phyloP scores from a whole-genome alignment of 2,113 vertebrate genomes.

The Hippocampus comes region DNA sequence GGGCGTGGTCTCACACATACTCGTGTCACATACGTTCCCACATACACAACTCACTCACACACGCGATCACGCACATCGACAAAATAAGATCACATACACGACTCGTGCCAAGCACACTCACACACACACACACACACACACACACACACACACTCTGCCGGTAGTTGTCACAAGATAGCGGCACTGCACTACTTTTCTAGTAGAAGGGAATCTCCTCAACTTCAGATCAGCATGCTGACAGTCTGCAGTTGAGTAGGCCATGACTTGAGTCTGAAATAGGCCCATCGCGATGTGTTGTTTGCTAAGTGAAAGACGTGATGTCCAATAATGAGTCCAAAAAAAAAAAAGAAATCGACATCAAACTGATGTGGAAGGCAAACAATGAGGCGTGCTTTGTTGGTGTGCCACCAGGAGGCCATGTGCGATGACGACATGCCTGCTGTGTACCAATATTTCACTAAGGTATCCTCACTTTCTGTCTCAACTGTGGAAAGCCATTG shows the following conservation, averaged over 20 bases:
- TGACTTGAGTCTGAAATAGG: not conserved
- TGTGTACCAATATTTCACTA: constrained; percentile 71
- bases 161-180: too few species aligned
- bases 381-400: constrained; percentile 21
- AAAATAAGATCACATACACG: too few species aligned
- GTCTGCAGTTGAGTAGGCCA: not conserved
- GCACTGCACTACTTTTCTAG: too few species aligned
- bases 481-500: not conserved
- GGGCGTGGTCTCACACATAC: too few species aligned
- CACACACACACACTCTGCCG: too few species aligned
- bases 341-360: not conserved
- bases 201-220: too few species aligned
- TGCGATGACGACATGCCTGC: constrained; percentile 77
- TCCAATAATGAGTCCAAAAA: not conserved
- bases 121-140: too few species aligned
- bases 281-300: not conserved
- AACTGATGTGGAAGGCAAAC: not conserved
- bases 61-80: too few species aligned
- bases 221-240: too few species aligned
- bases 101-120: too few species aligned
- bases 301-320: not conserved
- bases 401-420: constrained; percentile 75
- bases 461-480: constrained; percentile 56
- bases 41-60: too few species aligned
- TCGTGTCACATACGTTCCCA: too few species aligned